phyloP scores from a whole-genome alignment of 2,888 invertebrate species.

The Zhengitettix transpicula region DNA sequence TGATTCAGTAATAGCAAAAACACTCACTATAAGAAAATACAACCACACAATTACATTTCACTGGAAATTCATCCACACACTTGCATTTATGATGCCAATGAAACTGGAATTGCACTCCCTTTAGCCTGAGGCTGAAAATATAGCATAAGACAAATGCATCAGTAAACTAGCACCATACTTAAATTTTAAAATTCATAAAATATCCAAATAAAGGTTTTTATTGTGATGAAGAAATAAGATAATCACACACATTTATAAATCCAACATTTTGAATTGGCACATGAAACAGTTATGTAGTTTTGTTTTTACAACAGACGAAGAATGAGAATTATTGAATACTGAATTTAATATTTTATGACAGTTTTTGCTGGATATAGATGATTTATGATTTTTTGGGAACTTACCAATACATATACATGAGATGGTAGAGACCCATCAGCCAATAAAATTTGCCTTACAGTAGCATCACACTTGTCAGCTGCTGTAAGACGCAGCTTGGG shows the following conservation, averaged over 20 bases:
- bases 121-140: constrained; percentile 21
- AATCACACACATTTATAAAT: too few species aligned
- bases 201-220: too few species aligned
- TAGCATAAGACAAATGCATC: background rate
- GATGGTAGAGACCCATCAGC: constrained; percentile 41
- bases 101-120: constrained; percentile 14
- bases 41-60: background rate
- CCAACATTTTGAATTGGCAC: too few species aligned
- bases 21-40: background rate
- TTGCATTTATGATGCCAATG: background rate
- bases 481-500: constrained; percentile 36
- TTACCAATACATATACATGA: constrained; percentile 48
- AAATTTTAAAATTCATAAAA: too few species aligned
- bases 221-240: too few species aligned
- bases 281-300: too few species aligned
- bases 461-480: constrained; percentile 19
- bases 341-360: too few species aligned
- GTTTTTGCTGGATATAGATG: too few species aligned
- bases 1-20: background rate
- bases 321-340: too few species aligned
- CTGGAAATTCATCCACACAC: too few species aligned
- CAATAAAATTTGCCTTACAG: constrained; percentile 26
- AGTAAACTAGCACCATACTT: too few species aligned
- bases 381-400: constrained; percentile 6
- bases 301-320: too few species aligned